These are phyloP conservation scores for Boloria euphrosyne DNA, from an alignment of 2,888 invertebrate genomes.

Conservation along the genomic window DNA sequence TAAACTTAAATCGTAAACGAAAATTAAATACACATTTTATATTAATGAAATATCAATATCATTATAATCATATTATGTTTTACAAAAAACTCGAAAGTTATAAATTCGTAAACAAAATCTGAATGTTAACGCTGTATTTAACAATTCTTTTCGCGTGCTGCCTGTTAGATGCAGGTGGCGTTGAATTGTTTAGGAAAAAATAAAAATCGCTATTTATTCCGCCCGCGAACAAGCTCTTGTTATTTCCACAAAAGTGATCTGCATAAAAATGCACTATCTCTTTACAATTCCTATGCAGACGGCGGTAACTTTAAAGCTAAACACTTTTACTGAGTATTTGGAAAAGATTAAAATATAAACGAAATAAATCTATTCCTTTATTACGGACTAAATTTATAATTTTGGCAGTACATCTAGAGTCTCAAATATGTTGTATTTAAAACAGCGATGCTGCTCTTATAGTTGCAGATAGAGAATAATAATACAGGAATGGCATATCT, in stretches of 20 bases:
- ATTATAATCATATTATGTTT: background rate
- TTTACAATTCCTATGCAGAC: conserved; percentile 19
- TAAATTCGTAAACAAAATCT: conserved; percentile 3
- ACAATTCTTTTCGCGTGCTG: conserved; percentile 59
- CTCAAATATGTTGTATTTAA: too few species aligned
- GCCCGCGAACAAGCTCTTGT: conserved; percentile 25
- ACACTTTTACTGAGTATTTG: background rate
- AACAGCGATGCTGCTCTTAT: too few species aligned
- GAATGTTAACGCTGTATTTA: conserved; percentile 1
- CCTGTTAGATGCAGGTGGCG: conserved; percentile 70
- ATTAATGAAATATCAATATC: background rate
- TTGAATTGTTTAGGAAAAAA: conserved; percentile 43
- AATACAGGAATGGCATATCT: too few species aligned
- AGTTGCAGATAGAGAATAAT: too few species aligned
- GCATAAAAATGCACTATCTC: conserved; percentile 32
- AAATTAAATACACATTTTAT: too few species aligned
- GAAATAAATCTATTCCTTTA: too few species aligned
- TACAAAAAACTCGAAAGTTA: background rate
- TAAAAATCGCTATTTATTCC: conserved; percentile 42
- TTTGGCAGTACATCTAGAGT: too few species aligned
- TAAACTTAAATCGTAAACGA: too few species aligned
- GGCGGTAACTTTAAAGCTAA: conserved; percentile 2
- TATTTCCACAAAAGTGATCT: conserved; percentile 34
- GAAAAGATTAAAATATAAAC: conserved; percentile 3
- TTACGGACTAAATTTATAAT: too few species aligned